phyloP scores from a whole-genome alignment of 2,113 vertebrate species.

The Nothocercus julius region DNA sequence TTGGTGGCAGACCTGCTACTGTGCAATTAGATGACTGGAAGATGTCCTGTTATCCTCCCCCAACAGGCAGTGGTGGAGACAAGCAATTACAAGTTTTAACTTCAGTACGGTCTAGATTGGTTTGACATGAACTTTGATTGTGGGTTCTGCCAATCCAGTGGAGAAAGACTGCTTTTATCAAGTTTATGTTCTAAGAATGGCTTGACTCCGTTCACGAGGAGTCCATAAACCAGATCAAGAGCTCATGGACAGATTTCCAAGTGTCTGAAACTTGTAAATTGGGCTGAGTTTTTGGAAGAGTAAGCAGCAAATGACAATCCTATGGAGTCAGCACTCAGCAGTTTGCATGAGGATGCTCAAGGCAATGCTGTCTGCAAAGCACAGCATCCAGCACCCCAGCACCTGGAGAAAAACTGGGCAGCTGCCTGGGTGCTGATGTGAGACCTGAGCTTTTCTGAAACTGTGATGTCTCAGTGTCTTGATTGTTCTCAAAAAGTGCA shows the following conservation, averaged over 20 bases:
- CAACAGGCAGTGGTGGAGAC: background rate
- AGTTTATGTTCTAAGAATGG: conserved; percentile 27
- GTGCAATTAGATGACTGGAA: background rate
- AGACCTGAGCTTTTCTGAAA: background rate
- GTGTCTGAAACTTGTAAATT: conserved; percentile 1
- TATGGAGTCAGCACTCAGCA: background rate
- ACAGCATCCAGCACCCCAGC: background rate
- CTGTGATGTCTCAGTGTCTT: background rate
- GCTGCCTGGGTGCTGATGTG: fast-evolving
- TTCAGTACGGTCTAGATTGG: background rate
- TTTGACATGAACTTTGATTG: background rate
- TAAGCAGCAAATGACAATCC: background rate
- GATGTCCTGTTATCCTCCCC: background rate
- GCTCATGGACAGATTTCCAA: background rate
- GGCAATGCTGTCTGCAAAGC: background rate
- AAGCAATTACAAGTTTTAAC: background rate
- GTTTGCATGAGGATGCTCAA: fast-evolving
- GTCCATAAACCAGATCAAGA: conserved; percentile 6
- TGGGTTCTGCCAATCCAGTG: background rate
- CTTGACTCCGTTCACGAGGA: background rate
- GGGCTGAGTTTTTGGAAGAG: background rate
- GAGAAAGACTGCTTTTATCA: background rate
- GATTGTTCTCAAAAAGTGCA: background rate
- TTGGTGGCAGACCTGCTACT: background rate
- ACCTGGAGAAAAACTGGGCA: background rate